A percentile compares a stretch with the other conserved stretches of the same genome.
These are phyloP conservation scores for Lamellibrachia columna DNA, from an alignment of 2,888 invertebrate genomes.

Conservation along the genomic window DNA sequence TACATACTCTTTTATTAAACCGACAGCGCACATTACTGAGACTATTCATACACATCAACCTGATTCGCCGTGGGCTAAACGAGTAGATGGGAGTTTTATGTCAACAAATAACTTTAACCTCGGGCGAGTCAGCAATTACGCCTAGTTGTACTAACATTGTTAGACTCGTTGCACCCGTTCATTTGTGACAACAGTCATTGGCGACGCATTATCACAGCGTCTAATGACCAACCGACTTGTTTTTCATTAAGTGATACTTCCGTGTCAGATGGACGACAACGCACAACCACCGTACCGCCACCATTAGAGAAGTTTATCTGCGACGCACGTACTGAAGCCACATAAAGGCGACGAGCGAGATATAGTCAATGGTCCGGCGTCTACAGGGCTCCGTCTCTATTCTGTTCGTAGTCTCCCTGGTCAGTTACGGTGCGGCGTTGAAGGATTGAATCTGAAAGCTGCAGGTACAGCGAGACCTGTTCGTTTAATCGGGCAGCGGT, in stretches of 20 bases:
- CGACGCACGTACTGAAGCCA: not conserved
- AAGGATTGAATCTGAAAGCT: not conserved
- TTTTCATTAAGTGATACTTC: not conserved
- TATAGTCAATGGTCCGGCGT: not conserved
- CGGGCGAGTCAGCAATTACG: not conserved
- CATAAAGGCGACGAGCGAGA: not conserved
- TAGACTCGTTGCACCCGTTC: not conserved
- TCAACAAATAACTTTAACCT: not conserved
- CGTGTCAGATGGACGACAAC: not conserved
- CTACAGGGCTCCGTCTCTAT: not conserved
- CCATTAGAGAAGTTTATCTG: not conserved
- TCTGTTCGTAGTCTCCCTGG: not conserved
- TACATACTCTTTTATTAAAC: too few species aligned
- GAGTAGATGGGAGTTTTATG: too few species aligned
- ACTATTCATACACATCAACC: too few species aligned
- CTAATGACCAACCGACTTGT: constrained; percentile 11
- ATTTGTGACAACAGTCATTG: not conserved
- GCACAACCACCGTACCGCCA: not conserved
- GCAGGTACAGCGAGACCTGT: not conserved
- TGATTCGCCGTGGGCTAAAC: too few species aligned
- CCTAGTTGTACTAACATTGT: not conserved
- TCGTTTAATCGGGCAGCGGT: not conserved
- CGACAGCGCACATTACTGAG: too few species aligned
- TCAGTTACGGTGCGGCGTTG: not conserved
- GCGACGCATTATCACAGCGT: not conserved